A percentile compares a stretch with the other conserved stretches of the same genome.
phyloP scores from a whole-genome alignment of 2,888 invertebrate species.

The Saturnia japonica region DNA sequence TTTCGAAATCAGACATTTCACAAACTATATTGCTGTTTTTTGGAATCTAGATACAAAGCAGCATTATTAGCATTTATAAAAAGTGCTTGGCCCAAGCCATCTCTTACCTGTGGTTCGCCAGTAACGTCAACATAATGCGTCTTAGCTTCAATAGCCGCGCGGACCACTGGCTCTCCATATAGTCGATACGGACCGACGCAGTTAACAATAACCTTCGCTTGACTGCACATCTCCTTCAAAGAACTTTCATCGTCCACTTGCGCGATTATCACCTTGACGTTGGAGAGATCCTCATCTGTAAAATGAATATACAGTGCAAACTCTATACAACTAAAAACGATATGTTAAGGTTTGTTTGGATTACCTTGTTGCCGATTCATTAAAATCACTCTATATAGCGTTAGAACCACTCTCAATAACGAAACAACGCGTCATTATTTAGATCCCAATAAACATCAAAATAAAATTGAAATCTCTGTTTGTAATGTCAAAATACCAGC shows the following conservation, averaged over 20 bases:
- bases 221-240: slow-evolving; percentile 89
- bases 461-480: no score
- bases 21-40: no score
- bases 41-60: not conserved
- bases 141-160: slow-evolving; percentile 90
- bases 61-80: not conserved
- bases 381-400: no score
- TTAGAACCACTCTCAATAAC: no score
- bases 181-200: slow-evolving; percentile 95
- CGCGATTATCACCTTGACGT: slow-evolving; percentile 87
- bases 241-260: slow-evolving; percentile 89
- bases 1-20: not conserved
- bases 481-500: no score
- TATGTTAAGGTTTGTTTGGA: no score
- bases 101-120: slow-evolving; percentile 90
- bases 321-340: not conserved
- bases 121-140: slow-evolving; percentile 96
- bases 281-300: slow-evolving; percentile 82
- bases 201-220: slow-evolving; percentile 91
- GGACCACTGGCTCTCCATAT: slow-evolving; percentile 94
- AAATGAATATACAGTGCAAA: slow-evolving; percentile 18
- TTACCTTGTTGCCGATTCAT: no score
- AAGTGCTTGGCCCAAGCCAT: not conserved
- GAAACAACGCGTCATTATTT: no score
- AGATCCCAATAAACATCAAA: no score